Conservation (phyloP, 2,113 vertebrate species). For the Brienomyrus brachyistius region DNA sequence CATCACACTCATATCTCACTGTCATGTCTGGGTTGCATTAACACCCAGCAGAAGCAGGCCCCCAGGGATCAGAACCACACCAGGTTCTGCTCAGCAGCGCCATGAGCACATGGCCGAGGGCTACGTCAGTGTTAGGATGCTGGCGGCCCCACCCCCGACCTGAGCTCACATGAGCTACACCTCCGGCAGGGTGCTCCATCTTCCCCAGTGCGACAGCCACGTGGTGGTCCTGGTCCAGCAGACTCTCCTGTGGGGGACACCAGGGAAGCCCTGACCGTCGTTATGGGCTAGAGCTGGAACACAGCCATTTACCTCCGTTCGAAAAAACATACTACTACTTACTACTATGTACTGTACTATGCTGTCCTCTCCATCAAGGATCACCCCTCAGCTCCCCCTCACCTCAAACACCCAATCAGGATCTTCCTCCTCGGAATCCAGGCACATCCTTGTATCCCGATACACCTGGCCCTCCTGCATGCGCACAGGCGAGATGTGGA, state of each 20-base stretch:
- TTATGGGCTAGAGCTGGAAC: not conserved
- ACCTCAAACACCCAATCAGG: constrained; percentile 71
- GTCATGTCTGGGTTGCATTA: not conserved
- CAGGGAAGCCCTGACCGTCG: not conserved
- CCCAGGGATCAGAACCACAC: not conserved
- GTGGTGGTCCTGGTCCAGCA: not conserved
- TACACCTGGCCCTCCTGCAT: constrained; percentile 64
- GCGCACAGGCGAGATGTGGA: constrained; percentile 68
- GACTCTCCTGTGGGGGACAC: not conserved
- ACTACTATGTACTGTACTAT: not conserved
- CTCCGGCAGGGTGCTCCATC: not conserved
- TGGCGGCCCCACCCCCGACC: not conserved
- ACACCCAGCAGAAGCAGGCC: not conserved
- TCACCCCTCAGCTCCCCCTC: constrained; percentile 25
- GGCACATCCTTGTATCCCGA: constrained; percentile 73
- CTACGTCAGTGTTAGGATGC: not conserved
- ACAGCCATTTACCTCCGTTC: not conserved
- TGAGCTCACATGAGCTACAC: not conserved
- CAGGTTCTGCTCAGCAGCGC: not conserved
- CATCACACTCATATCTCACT: not conserved
- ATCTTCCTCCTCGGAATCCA: constrained; percentile 76
- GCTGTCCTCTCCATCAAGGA: not conserved
- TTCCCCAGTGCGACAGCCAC: not conserved
- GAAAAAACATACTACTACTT: not conserved
- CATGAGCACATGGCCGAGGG: not conserved